Evolutionary conservation across 1,140 invertebrate genomes (phyloP).

Genomic region (Lepidurus couesii): DNA sequence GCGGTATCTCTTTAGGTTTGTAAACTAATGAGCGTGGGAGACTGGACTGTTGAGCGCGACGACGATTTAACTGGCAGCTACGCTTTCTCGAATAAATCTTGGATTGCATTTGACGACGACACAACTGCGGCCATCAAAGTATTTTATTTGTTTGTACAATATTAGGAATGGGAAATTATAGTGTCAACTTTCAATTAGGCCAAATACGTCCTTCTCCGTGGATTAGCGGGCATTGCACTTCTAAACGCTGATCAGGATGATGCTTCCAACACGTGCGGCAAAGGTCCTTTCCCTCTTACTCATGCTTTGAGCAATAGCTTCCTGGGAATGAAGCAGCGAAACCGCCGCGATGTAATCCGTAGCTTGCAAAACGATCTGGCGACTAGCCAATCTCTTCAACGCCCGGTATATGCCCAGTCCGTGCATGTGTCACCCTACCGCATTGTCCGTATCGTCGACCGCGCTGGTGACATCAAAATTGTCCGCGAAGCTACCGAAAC

Average conservation of each 20-base stretch:
- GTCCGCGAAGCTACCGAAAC: conserved; percentile 60
- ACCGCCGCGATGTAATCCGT: conserved; percentile 45
- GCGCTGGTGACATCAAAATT: conserved; percentile 62
- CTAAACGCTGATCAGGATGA: conserved; percentile 45
- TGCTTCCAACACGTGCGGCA: conserved; percentile 39
- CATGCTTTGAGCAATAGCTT: conserved; percentile 45
- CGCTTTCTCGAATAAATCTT: conserved; percentile 62
- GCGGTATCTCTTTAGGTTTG: conserved; percentile 52
- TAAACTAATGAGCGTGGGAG: conserved; percentile 52
- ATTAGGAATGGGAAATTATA: conserved; percentile 25
- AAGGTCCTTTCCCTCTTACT: conserved; percentile 40
- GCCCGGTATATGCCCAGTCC: conserved; percentile 27
- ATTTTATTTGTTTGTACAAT: neutral
- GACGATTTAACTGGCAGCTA: conserved; percentile 72
- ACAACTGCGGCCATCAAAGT: conserved; percentile 67
- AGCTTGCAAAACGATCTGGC: conserved; percentile 45
- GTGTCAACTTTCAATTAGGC: conserved; percentile 44
- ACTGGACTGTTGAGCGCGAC: conserved; percentile 69
- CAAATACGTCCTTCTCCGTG: conserved; percentile 54
- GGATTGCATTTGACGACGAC: conserved; percentile 71
- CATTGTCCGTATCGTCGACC: conserved; percentile 64
- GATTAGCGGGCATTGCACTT: conserved; percentile 52
- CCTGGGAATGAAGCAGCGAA: conserved; percentile 48
- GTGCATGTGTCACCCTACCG: conserved; percentile 63
- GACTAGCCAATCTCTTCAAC: conserved; percentile 32